These are phyloP conservation scores for Thunnus thynnus DNA, from an alignment of 2,113 vertebrate genomes.

Conservation along the genomic window DNA sequence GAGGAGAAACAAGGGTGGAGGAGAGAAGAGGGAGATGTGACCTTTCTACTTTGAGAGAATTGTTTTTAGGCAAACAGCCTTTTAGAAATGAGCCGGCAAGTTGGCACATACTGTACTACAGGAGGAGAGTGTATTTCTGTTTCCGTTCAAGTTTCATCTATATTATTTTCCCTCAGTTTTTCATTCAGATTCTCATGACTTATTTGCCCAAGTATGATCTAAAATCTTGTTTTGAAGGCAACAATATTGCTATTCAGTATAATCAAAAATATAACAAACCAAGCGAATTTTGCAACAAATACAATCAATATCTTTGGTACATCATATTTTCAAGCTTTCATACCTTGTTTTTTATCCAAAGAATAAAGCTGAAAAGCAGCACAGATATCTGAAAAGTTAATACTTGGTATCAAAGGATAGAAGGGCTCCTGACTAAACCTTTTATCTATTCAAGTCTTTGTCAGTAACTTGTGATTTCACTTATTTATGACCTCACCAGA, in stretches of 20 bases:
- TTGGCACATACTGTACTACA: slow-evolving; percentile 81
- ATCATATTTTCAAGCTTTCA: slow-evolving; percentile 20
- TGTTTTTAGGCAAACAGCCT: slow-evolving; percentile 92
- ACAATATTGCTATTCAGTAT: neutral
- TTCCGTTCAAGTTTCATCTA: neutral
- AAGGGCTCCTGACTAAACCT: neutral
- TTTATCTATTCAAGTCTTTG: slow-evolving; percentile 44
- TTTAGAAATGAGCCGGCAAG: slow-evolving; percentile 86
- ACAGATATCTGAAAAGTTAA: neutral
- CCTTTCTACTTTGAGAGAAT: slow-evolving; percentile 88
- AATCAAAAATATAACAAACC: neutral
- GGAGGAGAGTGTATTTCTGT: neutral
- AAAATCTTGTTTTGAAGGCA: neutral
- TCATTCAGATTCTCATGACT: neutral
- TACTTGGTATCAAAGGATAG: slow-evolving; percentile 6
- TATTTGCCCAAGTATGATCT: neutral
- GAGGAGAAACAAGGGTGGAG: slow-evolving; percentile 59
- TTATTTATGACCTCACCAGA: slow-evolving; percentile 43
- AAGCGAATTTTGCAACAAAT: neutral
- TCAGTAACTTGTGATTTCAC: slow-evolving; percentile 30
- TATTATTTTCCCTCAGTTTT: neutral
- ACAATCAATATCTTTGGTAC: neutral
- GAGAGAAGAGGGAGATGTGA: slow-evolving; percentile 82
- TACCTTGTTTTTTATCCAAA: neutral
- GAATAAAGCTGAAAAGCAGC: slow-evolving; percentile 4